Base-by-base conservation (phyloP, 2,797 vertebrate genomes). In the Ptychobarbus kaznakovi region DNA sequence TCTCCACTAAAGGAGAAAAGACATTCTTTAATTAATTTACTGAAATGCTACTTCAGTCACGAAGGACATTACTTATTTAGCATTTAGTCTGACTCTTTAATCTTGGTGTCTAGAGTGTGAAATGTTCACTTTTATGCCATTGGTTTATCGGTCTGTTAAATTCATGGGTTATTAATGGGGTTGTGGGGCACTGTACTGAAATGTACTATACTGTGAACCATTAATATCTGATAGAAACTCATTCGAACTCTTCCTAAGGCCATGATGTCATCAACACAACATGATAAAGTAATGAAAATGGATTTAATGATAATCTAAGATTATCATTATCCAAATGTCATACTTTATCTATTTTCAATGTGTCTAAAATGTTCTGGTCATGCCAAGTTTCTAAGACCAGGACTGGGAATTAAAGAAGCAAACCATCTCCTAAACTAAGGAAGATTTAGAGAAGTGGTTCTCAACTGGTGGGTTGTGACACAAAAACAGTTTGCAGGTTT, bases 101-200 rank as follows among this genome's bases (percentile, higher is more conserved):
- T 83, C 82, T 68, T 56, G 73, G 46, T 66, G 73, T 83, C 73
- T 76, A 76, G 44, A 56, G 6, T 83, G 73, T 16, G 46, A 77
- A 77, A 68, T 53, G 16, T 68, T 68, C 61, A 76, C 61, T 76
- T 83, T 83, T 76, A 76, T 83, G 82, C n/a, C 35, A 83, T 69
- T 83, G 63, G 63, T 83, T 77, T 79, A 84, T 84, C 51, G 49
- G 51, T 72, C 83, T 79, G 65, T 84, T 78, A 66, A 56, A 84
- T 56, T 79, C 51, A 22, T 79, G 63, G 51, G 75, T 79, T 77
- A 95, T 95, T 93, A 94, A 96, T 95, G 95, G 44, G 63, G 46
- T 25, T 70, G 35, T 12, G 35, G 63, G 18, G 66, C 15, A 70
- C 82, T 44, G 35, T 22, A 56, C 63, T 58, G 20, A 56, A n/a